Evolutionary conservation across 1,140 invertebrate genomes (phyloP).

Genomic region (Diorhabda sublineata): DNA sequence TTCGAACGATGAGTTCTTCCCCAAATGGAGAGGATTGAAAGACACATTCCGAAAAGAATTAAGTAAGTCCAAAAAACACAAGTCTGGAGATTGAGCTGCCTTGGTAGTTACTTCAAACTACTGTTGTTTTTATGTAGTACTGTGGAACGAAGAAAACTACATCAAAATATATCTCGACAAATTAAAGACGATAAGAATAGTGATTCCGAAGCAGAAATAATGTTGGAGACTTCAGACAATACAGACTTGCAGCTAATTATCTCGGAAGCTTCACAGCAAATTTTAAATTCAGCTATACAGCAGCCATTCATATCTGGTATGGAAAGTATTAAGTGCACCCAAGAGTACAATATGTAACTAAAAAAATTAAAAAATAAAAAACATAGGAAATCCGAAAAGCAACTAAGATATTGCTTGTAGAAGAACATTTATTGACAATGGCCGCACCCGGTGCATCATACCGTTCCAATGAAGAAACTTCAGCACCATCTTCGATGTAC

Average conservation of each 20-base stretch:
- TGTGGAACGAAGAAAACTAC: slow-evolving; percentile 17
- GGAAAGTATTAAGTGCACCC: slow-evolving; percentile 7
- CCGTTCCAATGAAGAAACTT: slow-evolving; percentile 9
- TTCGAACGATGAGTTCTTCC: slow-evolving; percentile 18
- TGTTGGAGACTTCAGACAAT: slow-evolving; percentile 12
- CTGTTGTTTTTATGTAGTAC: slow-evolving; percentile 18
- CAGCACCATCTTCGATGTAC: neutral
- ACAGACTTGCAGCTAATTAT: slow-evolving; percentile 11
- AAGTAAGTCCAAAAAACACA: slow-evolving; percentile 13
- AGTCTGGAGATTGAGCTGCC: slow-evolving; percentile 16
- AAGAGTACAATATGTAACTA: slow-evolving; percentile 7
- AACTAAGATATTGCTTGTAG: slow-evolving; percentile 15
- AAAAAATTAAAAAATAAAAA: slow-evolving; percentile 16
- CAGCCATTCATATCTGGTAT: slow-evolving; percentile 15
- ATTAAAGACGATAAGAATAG: slow-evolving; percentile 10
- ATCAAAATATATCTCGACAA: slow-evolving; percentile 17
- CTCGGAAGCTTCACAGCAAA: slow-evolving; percentile 10
- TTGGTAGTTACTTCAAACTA: slow-evolving; percentile 15
- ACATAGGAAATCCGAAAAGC: slow-evolving; percentile 13
- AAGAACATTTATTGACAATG: slow-evolving; percentile 20
- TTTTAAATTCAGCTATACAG: slow-evolving; percentile 12
- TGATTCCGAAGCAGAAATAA: slow-evolving; percentile 13
- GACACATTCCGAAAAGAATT: slow-evolving; percentile 22
- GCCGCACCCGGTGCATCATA: neutral
- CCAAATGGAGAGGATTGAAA: slow-evolving; percentile 19